phyloP scores from a whole-genome alignment of 2,113 vertebrate genomes.

The Ginglymostoma cirratum region DNA sequence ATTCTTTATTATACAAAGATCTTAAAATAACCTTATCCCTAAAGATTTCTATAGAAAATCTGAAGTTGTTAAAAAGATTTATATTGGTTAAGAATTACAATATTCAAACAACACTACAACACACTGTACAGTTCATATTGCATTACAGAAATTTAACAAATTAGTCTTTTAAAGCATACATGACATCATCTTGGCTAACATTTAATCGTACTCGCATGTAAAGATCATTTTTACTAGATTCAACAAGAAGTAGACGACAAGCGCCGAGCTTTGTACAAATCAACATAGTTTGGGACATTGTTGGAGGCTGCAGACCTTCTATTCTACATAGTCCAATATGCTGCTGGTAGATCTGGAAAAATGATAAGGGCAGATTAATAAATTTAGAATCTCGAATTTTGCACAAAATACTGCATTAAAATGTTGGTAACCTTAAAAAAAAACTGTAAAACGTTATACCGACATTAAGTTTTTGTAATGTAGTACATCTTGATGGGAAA shows the following conservation, averaged over 20 bases:
- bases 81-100: not conserved
- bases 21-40: not conserved
- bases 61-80: constrained; percentile 16
- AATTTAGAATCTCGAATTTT: not conserved
- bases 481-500: not conserved
- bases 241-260: constrained; percentile 74
- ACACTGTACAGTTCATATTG: not conserved
- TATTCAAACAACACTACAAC: not conserved
- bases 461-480: not conserved
- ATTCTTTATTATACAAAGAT: not conserved
- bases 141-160: not conserved
- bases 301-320: constrained; percentile 72
- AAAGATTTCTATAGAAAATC: not conserved
- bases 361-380: not conserved
- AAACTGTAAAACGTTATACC: too few species aligned
- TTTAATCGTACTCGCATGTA: constrained; percentile 78
- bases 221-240: constrained; percentile 69
- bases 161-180: constrained; percentile 76
- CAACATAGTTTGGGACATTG: constrained; percentile 70
- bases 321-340: constrained; percentile 77
- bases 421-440: not conserved
- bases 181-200: constrained; percentile 78
- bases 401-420: not conserved
- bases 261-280: constrained; percentile 72
- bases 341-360: constrained; percentile 72